Percentiles rank a stretch among this genome's conserved stretches.
These are phyloP conservation scores for Hylaeus anthracinus DNA, from an alignment of 1,140 invertebrate species.

Conservation along the genomic window DNA sequence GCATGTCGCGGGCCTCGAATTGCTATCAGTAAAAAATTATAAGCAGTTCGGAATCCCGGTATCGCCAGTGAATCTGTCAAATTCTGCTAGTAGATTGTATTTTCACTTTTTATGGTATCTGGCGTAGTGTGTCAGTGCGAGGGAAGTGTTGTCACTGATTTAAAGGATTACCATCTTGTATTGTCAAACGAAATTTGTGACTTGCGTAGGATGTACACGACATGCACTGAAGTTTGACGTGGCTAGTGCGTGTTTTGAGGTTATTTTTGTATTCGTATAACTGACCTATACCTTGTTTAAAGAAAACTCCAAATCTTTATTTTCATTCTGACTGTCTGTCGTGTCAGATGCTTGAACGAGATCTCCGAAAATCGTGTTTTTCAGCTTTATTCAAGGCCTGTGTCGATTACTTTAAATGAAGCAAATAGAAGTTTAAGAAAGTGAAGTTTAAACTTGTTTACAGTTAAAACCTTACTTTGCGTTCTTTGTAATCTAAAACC, in stretches of 20 bases:
- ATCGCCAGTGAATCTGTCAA: slow-evolving; percentile 35
- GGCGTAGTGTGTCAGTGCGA: slow-evolving; percentile 29
- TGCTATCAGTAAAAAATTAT: slow-evolving; percentile 10
- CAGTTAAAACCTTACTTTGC: not conserved
- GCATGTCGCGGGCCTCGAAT: slow-evolving; percentile 47
- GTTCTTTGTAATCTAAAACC: not conserved
- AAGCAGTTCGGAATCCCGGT: slow-evolving; percentile 1
- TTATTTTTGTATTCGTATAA: slow-evolving; percentile 72
- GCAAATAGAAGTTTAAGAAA: not conserved
- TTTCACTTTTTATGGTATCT: not conserved
- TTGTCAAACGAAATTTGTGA: slow-evolving; percentile 43
- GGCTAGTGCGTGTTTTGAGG: slow-evolving; percentile 70
- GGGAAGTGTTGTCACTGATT: slow-evolving; percentile 19
- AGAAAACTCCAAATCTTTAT: slow-evolving; percentile 61
- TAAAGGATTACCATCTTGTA: slow-evolving; percentile 8
- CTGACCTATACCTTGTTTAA: slow-evolving; percentile 69
- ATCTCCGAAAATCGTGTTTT: not conserved
- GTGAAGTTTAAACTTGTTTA: not conserved
- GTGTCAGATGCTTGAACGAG: slow-evolving; percentile 38
- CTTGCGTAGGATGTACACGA: slow-evolving; percentile 53
- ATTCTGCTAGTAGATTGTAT: slow-evolving; percentile 9
- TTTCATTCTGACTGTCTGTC: slow-evolving; percentile 58
- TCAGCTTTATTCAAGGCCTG: not conserved
- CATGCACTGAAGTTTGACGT: slow-evolving; percentile 53
- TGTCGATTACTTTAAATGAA: not conserved